Percentiles rank a stretch among this genome's conserved stretches.
Conservation (phyloP, 2,888 invertebrate species). For the Leptura quadrifasciata region DNA sequence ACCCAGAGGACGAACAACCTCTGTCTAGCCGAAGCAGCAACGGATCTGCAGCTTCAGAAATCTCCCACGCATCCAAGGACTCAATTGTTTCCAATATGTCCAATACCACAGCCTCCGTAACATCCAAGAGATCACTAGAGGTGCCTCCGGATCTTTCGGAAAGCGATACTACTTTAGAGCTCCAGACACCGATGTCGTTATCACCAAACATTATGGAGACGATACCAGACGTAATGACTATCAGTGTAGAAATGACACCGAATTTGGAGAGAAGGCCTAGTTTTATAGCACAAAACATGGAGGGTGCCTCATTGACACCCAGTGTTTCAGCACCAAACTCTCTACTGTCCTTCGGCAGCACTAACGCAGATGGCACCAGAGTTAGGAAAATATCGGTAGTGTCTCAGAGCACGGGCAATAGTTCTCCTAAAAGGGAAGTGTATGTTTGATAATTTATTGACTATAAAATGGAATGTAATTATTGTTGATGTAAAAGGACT, state of each 20-base stretch:
- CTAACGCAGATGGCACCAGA: constrained; percentile 57
- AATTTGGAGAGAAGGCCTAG: constrained; percentile 25
- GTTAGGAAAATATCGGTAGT: constrained; percentile 74
- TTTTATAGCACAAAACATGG: constrained; percentile 3
- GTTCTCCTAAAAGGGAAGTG: constrained; percentile 75
- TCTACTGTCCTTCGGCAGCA: constrained; percentile 57
- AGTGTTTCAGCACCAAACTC: constrained; percentile 63
- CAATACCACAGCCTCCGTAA: constrained; percentile 67
- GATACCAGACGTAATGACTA: not conserved
- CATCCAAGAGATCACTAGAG: constrained; percentile 61
- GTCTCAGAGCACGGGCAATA: constrained; percentile 70
- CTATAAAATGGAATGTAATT: not conserved
- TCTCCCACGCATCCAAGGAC: constrained; percentile 67
- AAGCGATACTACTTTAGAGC: constrained; percentile 63
- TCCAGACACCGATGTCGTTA: constrained; percentile 1
- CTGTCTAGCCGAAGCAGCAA: constrained; percentile 66
- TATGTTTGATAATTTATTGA: constrained; percentile 73
- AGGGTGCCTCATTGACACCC: constrained; percentile 43
- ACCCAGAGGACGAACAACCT: constrained; percentile 61
- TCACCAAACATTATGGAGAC: not conserved
- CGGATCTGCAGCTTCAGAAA: constrained; percentile 69
- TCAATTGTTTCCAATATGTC: constrained; percentile 70
- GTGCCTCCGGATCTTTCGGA: constrained; percentile 54
- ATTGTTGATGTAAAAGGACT: constrained; percentile 3
- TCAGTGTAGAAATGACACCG: constrained; percentile 8